Evolutionary conservation across 2,888 invertebrate genomes (phyloP).

Genomic region (Troides helena): DNA sequence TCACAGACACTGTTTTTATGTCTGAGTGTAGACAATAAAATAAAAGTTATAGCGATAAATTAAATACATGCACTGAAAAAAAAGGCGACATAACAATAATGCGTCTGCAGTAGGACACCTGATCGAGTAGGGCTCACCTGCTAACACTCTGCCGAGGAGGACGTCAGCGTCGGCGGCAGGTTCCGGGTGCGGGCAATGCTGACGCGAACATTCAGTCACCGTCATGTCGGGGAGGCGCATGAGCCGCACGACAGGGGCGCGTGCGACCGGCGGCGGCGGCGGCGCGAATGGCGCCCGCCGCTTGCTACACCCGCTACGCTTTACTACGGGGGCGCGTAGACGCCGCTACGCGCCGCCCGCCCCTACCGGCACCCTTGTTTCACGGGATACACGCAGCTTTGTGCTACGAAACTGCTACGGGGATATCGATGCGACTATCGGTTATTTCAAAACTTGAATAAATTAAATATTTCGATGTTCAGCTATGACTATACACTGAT

Average conservation of each 20-base stretch:
- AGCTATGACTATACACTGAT: not conserved
- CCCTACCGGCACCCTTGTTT: constrained; percentile 48
- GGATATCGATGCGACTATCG: not conserved
- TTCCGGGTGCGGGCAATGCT: constrained; percentile 49
- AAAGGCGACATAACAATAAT: constrained; percentile 9
- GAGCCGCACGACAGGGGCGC: constrained; percentile 63
- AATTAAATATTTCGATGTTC: not conserved
- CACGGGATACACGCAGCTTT: constrained; percentile 8
- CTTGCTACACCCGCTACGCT: constrained; percentile 64
- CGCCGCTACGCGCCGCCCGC: constrained; percentile 52
- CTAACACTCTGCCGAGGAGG: constrained; percentile 72
- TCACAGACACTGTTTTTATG: constrained; percentile 7
- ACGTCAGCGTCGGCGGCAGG: constrained; percentile 61
- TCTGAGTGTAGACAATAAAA: constrained; percentile 1
- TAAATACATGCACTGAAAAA: constrained; percentile 15
- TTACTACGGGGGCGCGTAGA: constrained; percentile 67
- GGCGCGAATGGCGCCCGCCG: constrained; percentile 72
- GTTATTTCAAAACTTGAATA: not conserved
- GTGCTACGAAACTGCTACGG: constrained; percentile 19
- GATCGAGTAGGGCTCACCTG: constrained; percentile 61
- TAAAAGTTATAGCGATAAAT: constrained; percentile 2
- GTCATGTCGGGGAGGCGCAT: constrained; percentile 73
- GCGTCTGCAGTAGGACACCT: constrained; percentile 45
- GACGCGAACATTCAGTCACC: constrained; percentile 69
- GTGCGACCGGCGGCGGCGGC: constrained; percentile 76